phyloP scores from a whole-genome alignment of 2,113 vertebrate genomes.

The Cettia cetti region DNA sequence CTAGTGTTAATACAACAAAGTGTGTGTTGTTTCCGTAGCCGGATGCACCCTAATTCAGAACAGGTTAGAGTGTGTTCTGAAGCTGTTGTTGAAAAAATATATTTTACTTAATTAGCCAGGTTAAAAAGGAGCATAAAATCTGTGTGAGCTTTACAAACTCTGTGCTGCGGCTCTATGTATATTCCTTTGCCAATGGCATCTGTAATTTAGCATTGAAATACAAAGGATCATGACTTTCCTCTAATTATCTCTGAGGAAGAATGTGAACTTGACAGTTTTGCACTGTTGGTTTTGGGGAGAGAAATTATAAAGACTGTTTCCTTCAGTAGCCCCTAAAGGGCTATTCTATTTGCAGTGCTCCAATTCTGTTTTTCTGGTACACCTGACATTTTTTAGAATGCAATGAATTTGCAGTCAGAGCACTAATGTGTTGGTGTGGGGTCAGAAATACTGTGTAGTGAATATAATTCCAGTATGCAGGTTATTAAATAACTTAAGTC shows the following conservation, averaged over 20 bases:
- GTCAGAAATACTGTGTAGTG: neutral
- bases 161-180: neutral
- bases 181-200: neutral
- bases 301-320: neutral
- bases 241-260: neutral
- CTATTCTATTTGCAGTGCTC: neutral
- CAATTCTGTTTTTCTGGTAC: neutral
- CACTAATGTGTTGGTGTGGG: neutral
- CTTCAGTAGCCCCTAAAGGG: neutral
- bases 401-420: neutral
- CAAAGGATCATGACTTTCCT: neutral
- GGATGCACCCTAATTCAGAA: neutral
- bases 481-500: neutral
- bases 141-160: neutral
- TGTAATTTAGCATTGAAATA: neutral
- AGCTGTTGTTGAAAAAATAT: neutral
- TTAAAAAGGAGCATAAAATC: slow-evolving; percentile 8
- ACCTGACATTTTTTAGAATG: neutral
- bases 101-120: neutral
- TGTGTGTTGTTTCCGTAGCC: neutral
- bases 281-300: neutral
- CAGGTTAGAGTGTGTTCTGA: slow-evolving; percentile 15
- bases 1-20: neutral
- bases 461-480: neutral
- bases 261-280: neutral